Percentiles rank a stretch among this genome's conserved stretches.
Evolutionary conservation across 2,888 invertebrate genomes (phyloP).

Genomic region (Pedicia rivosa): DNA sequence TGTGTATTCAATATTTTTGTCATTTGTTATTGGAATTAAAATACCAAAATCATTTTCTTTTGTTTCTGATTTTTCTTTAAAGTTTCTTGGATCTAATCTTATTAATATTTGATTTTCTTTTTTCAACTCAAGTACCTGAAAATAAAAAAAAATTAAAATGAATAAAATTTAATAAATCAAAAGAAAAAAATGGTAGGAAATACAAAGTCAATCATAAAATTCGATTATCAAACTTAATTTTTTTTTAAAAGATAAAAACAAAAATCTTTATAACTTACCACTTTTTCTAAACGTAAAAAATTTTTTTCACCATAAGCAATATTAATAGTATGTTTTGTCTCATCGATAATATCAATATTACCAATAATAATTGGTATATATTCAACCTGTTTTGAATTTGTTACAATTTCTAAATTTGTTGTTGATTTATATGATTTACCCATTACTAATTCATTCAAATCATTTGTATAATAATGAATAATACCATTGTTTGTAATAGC

Average conservation of each 20-base stretch:
- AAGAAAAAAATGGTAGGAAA: neutral
- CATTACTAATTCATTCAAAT: conserved; percentile 14
- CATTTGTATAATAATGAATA: conserved; percentile 51
- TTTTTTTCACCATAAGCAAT: conserved; percentile 41
- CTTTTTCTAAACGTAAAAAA: conserved; percentile 40
- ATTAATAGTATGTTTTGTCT: conserved; percentile 30
- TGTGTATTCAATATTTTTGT: conserved; percentile 23
- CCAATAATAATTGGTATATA: conserved; percentile 38
- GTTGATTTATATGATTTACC: conserved; percentile 47
- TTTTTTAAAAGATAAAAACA: no score
- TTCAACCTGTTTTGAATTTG: conserved; percentile 35
- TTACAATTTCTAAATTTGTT: conserved; percentile 41
- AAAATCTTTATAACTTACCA: conserved; percentile 26
- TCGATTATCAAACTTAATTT: no score
- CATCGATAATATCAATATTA: conserved; percentile 18
- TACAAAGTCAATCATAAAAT: no score
- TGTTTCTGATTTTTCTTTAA: neutral
- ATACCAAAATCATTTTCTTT: neutral
- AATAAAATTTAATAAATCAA: no score
- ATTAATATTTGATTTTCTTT: conserved; percentile 35
- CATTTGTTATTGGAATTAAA: neutral
- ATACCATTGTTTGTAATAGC: conserved; percentile 56
- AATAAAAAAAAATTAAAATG: conserved; percentile 9
- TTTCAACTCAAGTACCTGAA: conserved; percentile 33
- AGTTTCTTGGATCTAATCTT: conserved; percentile 23